Percentiles rank a stretch among this genome's conserved stretches.
These are phyloP conservation scores for Lymantria dispar DNA, from an alignment of 2,888 invertebrate genomes.

Conservation along the genomic window DNA sequence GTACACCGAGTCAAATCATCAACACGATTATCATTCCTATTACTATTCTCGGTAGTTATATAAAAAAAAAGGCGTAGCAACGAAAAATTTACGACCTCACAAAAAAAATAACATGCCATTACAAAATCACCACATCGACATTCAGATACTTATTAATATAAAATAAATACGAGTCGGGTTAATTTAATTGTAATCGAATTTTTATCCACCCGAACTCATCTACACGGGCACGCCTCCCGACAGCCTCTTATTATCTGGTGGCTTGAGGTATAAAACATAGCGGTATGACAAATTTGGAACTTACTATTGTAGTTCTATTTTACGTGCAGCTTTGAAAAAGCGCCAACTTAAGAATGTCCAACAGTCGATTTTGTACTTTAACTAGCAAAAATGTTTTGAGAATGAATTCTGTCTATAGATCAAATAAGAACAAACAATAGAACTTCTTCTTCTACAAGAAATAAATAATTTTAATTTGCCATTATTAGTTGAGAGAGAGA, in stretches of 20 bases:
- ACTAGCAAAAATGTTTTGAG: too few species aligned
- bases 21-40: too few species aligned
- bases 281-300: too few species aligned
- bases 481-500: too few species aligned
- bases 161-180: conserved; percentile 73
- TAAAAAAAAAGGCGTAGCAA: neutral
- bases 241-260: conserved; percentile 49
- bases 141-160: conserved; percentile 60
- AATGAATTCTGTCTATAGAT: too few species aligned
- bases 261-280: conserved; percentile 34
- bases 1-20: too few species aligned
- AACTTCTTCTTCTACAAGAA: too few species aligned
- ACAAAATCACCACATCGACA: conserved; percentile 30
- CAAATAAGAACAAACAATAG: too few species aligned
- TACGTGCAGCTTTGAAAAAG: too few species aligned
- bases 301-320: neutral
- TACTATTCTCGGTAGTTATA: neutral
- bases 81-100: conserved; percentile 16
- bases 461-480: too few species aligned
- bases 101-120: conserved; percentile 20
- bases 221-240: conserved; percentile 59
- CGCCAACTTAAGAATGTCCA: too few species aligned
- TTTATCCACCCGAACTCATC: conserved; percentile 75
- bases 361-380: too few species aligned
- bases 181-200: conserved; percentile 81